Percentiles rank a stretch among this genome's conserved stretches.
Conservation (phyloP, 2,888 invertebrate species). For the Lepas anatifera region DNA sequence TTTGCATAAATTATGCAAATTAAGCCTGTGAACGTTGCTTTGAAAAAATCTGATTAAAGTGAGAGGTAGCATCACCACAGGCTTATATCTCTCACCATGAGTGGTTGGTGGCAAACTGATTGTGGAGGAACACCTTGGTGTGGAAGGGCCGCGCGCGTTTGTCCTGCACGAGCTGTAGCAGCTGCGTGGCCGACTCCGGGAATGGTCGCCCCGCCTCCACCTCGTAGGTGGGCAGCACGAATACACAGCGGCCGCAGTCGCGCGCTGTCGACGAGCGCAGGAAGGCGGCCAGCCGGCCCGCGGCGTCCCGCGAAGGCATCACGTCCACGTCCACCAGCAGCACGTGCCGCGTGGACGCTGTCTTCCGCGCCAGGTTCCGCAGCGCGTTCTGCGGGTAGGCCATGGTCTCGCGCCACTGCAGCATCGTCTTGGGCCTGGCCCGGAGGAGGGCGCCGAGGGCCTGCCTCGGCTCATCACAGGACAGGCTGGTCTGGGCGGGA, state of each 20-base stretch:
- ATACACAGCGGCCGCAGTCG: conserved; percentile 52
- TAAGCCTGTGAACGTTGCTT: too few relatives aligned
- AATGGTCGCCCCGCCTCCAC: conserved; percentile 64
- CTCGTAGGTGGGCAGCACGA: conserved; percentile 82
- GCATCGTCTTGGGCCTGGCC: conserved; percentile 42
- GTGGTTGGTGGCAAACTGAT: conserved; percentile 84
- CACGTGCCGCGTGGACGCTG: conserved; percentile 61
- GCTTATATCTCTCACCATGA: conserved; percentile 49
- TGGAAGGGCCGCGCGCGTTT: conserved; percentile 79
- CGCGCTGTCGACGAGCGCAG: conserved; percentile 20
- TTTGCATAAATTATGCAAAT: too few relatives aligned
- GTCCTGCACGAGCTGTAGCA: conserved; percentile 59
- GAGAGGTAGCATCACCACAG: too few relatives aligned
- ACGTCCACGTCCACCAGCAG: conserved; percentile 82
- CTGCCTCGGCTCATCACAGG: conserved; percentile 56
- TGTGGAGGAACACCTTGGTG: conserved; percentile 80
- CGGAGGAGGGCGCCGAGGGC: conserved; percentile 47
- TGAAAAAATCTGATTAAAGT: too few relatives aligned
- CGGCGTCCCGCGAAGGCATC: conserved; percentile 62
- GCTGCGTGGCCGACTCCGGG: conserved; percentile 65
- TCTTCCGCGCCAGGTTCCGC: conserved; percentile 67
- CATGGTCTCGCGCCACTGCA: conserved; percentile 58
- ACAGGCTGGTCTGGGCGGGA: conserved; percentile 30
- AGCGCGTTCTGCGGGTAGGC: conserved; percentile 82
- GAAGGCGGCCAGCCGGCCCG: conserved; percentile 56